A percentile compares a stretch with the other conserved stretches of the same genome.
These are phyloP conservation scores for Rhizomys pruinosus DNA, from an alignment of 2,113 vertebrate genomes.

Conservation along the genomic window DNA sequence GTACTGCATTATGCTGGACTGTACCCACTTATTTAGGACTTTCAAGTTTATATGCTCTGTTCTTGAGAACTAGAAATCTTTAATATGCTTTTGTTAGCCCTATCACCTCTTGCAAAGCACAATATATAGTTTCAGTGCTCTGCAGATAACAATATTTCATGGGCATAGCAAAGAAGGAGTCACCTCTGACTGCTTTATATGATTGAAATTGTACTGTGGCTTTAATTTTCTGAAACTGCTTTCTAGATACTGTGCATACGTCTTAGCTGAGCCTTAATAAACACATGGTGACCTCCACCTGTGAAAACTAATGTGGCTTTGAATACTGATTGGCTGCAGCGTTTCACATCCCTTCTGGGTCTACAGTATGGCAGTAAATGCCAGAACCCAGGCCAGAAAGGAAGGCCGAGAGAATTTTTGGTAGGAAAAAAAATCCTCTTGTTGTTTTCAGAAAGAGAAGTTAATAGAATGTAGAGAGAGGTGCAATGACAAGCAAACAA, in stretches of 20 bases:
- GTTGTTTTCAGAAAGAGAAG: not conserved
- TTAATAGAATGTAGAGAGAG: not conserved
- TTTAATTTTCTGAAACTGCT: conserved; percentile 72
- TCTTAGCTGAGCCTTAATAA: conserved; percentile 65
- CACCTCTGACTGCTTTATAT: conserved; percentile 66
- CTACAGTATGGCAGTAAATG: conserved; percentile 25
- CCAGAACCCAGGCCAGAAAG: not conserved
- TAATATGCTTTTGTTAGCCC: conserved; percentile 46
- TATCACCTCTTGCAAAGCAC: conserved; percentile 59
- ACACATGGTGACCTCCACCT: conserved; percentile 70
- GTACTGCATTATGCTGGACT: not conserved
- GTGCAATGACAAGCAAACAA: conserved; percentile 30
- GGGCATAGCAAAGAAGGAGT: conserved; percentile 46
- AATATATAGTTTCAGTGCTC: conserved; percentile 54
- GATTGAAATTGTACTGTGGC: conserved; percentile 70
- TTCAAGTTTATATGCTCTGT: conserved; percentile 32
- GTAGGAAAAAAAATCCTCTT: not conserved
- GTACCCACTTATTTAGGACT: conserved; percentile 24
- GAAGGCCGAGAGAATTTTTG: not conserved
- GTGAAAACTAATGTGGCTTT: conserved; percentile 58
- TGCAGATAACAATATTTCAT: conserved; percentile 72
- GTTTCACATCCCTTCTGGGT: conserved; percentile 39
- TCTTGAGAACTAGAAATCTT: conserved; percentile 41
- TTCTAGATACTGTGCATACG: conserved; percentile 69
- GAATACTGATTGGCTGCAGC: conserved; percentile 60